Conservation (phyloP, 2,797 vertebrate genomes). For the Pitangus sulphuratus region DNA sequence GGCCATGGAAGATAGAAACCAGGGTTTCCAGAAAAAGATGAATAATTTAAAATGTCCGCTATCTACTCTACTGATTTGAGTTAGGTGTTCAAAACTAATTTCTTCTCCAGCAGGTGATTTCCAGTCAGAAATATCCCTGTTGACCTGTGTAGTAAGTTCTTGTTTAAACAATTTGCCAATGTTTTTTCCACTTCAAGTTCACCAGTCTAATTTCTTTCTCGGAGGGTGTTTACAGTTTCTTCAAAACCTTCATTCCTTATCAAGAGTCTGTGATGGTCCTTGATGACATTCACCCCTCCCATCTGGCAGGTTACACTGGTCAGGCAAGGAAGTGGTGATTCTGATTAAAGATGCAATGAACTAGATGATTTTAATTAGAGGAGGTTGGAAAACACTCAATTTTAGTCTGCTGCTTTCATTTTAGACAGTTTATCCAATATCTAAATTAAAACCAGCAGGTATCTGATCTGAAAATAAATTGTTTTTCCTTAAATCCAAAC, state of each 20-base stretch:
- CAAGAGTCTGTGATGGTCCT: slow-evolving; percentile 42
- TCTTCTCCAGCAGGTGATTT: slow-evolving; percentile 69
- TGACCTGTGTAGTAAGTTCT: slow-evolving; percentile 57
- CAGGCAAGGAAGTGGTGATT: slow-evolving; percentile 6
- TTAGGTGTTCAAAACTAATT: slow-evolving; percentile 72
- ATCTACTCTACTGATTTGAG: slow-evolving; percentile 42
- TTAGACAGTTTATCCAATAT: slow-evolving; percentile 49
- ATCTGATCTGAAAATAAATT: slow-evolving; percentile 72
- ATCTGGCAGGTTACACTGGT: slow-evolving; percentile 48
- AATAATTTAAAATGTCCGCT: slow-evolving; percentile 46
- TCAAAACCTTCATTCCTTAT: slow-evolving; percentile 68
- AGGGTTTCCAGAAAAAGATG: slow-evolving; percentile 19
- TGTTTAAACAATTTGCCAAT: slow-evolving; percentile 53
- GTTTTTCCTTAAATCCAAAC: slow-evolving; percentile 19
- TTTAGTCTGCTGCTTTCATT: slow-evolving; percentile 46
- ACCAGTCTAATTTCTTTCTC: slow-evolving; percentile 72
- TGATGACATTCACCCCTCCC: slow-evolving; percentile 25
- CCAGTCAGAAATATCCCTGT: slow-evolving; percentile 44
- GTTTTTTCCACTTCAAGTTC: slow-evolving; percentile 19
- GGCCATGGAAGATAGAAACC: neutral
- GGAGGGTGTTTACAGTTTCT: slow-evolving; percentile 63
- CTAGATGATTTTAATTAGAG: slow-evolving; percentile 58
- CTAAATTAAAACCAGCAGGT: slow-evolving; percentile 73
- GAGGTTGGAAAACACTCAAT: slow-evolving; percentile 12
- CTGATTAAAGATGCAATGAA: slow-evolving; percentile 4